Evolutionary conservation across 2,113 vertebrate genomes (phyloP), one percentile per base, ranked within the genome.

Genomic region (Pomatostomus ruficeps): DNA sequence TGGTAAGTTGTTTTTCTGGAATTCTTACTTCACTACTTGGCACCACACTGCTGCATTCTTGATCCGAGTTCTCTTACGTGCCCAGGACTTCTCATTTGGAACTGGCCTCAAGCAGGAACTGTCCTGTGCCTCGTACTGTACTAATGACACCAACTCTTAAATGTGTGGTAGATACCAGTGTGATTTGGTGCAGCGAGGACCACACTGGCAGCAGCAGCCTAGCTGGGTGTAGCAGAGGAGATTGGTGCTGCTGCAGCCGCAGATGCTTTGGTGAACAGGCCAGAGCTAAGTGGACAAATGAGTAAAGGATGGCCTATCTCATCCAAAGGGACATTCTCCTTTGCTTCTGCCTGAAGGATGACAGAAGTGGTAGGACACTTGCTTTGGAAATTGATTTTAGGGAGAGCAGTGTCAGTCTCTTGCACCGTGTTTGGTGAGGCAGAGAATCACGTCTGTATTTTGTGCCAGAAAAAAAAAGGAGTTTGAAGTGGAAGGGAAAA

Each of bases 111-210:
- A 19, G 52, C 29, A 70, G n/a, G 62, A 86, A 1, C 61, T 62
- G 29, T 22, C 26, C 36, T 43, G 0, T 75, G 29, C 42, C 36
- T 68, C 42, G 18, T 42, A 14, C 42, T 68, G 17, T 48, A 3
- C 40, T 43, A 19, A n/a, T 11, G 14, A 14, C 57, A 43, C 12
- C 29, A 78, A 51, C 55, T 58, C 29, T 62, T 46, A 35, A 26
- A 29, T 45, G 4, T 18, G 14, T 43, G 57, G 23, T 46, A 46
- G 78, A 1, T 55, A 13, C 0, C 16, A 2, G 18, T 12, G 9
- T 70, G 57, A 29, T 46, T 18, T 62, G 85, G 70, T 78, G 61
- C 61, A 59, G 75, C 38, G 49, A 54, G 78, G 66, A 55, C 12
- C 26, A 6, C 14, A 1, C 5, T 3, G 3, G 16, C 18, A 24